These are phyloP conservation scores for Lasioglossum pauxillum DNA, from an alignment of 2,888 invertebrate genomes.

Conservation along the genomic window DNA sequence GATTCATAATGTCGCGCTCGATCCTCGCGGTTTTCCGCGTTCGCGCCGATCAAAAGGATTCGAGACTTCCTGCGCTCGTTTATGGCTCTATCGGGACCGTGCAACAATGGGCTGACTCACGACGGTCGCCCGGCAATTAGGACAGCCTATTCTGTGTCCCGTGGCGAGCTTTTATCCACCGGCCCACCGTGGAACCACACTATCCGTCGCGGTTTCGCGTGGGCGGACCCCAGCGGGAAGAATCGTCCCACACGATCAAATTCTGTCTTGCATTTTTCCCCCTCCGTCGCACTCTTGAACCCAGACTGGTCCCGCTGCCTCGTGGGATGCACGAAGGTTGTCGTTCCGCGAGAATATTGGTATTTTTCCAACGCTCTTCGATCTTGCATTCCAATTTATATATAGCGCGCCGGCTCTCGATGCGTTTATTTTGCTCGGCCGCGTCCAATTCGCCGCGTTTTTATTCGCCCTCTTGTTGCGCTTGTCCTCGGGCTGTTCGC, in stretches of 20 bases:
- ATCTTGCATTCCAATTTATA: not conserved
- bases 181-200: conserved; percentile 7
- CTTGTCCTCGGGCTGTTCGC: not conserved
- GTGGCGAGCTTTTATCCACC: conserved; percentile 24
- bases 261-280: conserved; percentile 10
- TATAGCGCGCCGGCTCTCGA: not conserved
- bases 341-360: not conserved
- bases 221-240: conserved; percentile 15
- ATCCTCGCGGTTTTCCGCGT: conserved; percentile 14
- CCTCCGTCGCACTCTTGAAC: not conserved
- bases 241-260: conserved; percentile 24
- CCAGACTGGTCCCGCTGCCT: not conserved
- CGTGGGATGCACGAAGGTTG: conserved; percentile 15
- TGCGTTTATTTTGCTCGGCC: not conserved
- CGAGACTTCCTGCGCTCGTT: conserved; percentile 36
- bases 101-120: conserved; percentile 65
- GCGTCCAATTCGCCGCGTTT: not conserved
- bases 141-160: conserved; percentile 46
- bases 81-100: conserved; percentile 28
- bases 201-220: not conserved
- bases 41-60: not conserved
- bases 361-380: not conserved
- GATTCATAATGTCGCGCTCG: conserved; percentile 29
- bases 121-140: conserved; percentile 61
- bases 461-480: not conserved